A percentile compares a stretch with the other conserved stretches of the same genome.
These are phyloP conservation scores for Molossus alvarezi DNA, from an alignment of 2,797 vertebrate genomes.

Conservation along the genomic window DNA sequence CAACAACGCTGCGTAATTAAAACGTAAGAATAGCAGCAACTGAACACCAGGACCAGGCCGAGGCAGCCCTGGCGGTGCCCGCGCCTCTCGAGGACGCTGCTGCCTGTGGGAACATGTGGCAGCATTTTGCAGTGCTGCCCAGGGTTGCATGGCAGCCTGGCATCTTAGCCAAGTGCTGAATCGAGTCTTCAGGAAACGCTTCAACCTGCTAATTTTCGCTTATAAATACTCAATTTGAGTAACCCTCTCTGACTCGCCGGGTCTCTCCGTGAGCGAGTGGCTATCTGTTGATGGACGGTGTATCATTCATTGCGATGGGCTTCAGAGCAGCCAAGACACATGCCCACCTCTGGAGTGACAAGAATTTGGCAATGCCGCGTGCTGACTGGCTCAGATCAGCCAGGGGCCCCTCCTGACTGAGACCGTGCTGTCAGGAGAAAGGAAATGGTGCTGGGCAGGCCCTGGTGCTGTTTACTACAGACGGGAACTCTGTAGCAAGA, in stretches of 20 bases:
- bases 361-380: fast-evolving
- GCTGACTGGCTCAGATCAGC: not conserved
- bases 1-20: slow-evolving; percentile 78
- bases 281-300: not conserved
- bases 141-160: not conserved
- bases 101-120: slow-evolving; percentile 29
- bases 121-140: not conserved
- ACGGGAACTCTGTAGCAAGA: no score
- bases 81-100: not conserved
- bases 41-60: not conserved
- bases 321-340: not conserved
- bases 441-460: not conserved
- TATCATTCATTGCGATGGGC: not conserved
- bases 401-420: not conserved
- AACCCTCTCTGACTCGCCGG: not conserved
- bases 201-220: not conserved
- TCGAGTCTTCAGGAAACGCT: slow-evolving; percentile 17
- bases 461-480: fast-evolving
- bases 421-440: not conserved
- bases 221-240: slow-evolving; percentile 2
- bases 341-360: not conserved
- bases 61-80: not conserved
- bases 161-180: slow-evolving; percentile 54
- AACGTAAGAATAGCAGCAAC: slow-evolving; percentile 69
- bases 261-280: not conserved